Conservation (phyloP, 53 echinoderm and acorn worm genomes). For the Temnopleurus reevesii region DNA sequence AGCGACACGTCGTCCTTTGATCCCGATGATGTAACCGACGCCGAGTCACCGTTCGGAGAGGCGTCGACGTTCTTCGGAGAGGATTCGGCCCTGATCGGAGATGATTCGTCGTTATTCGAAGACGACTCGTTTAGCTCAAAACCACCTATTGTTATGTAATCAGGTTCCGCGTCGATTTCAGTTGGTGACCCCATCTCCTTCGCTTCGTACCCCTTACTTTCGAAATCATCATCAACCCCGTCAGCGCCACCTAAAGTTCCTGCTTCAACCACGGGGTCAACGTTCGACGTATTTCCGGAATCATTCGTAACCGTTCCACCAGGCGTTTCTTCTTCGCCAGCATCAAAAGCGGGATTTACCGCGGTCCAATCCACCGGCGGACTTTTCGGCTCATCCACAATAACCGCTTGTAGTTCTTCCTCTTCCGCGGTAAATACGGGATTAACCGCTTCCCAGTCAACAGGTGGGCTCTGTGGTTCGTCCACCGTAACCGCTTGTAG, state of each 20-base stretch:
- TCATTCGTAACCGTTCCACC: background rate
- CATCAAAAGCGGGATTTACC: background rate
- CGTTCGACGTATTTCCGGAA: background rate
- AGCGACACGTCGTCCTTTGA: background rate
- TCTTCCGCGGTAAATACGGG: background rate
- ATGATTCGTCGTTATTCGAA: background rate
- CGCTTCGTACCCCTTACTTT: background rate
- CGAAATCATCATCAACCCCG: no score
- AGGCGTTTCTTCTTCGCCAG: background rate
- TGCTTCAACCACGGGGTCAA: background rate
- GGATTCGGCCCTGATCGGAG: background rate
- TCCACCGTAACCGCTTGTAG: background rate
- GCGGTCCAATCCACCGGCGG: background rate
- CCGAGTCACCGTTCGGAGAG: background rate
- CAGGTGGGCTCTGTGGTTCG: background rate
- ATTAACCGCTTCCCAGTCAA: background rate
- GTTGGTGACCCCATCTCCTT: background rate
- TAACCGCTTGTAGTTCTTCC: background rate
- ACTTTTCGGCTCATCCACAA: background rate
- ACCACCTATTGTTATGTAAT: slow-evolving; percentile 17
- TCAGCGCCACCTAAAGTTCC: no score
- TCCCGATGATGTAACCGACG: background rate
- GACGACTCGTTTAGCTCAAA: slow-evolving; percentile 6
- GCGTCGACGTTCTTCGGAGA: background rate
- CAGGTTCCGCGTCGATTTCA: background rate